Base-by-base conservation (phyloP, 2,888 invertebrate species). In the Hipparchia semele region DNA sequence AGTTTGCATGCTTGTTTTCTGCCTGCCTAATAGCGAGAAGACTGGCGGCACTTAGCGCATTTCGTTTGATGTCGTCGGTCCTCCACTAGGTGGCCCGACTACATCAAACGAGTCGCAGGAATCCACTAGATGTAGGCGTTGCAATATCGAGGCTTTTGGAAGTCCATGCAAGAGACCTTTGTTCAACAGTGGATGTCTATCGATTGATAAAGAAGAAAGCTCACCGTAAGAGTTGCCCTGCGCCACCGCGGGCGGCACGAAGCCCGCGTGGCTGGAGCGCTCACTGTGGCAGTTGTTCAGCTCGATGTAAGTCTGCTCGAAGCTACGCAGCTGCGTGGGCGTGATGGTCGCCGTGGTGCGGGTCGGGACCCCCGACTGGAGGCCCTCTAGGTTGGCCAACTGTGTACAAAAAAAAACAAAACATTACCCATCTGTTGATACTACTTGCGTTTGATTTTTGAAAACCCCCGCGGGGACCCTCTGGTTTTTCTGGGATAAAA, bases 291-390 rank as follows among this genome's bases (percentile, higher is more conserved):
- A 95, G 91, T 97, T 97, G 89, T 96, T 97, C 85, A 98, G 94
- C 94, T 98, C 98, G 86, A 97, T 96, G 92, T 98, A 97, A 0
- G 98, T 97, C 90, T 98, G 98, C 94, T 99, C 98, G 91, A 99
- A 98, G 94, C 96, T 96, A 84, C 98, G 96, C 87, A 99, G 94
- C 82, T 98, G 98, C 65, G 99, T 99, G 77, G 99, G 99, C 80
- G 99, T 99, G 83, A 99, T 95, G 85, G 98, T 98, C 79, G 98
- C 97, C 85, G 99, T 98, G 79, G 98, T 99, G 89, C 97, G 96
- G 75, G 98, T 98, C 71, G 98, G 98, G 84, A 98, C 98, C 85
- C 98, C 98, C 88, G 97, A 97, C 91, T 97, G 97, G 89, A 97
- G 95, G 84, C 97, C 97, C 94, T 98, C 97, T 90, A 97, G 94